Percentiles rank a stretch among this genome's conserved stretches.
Evolutionary conservation across 1,140 invertebrate species (phyloP).

Genomic region (Idris sp.): DNA sequence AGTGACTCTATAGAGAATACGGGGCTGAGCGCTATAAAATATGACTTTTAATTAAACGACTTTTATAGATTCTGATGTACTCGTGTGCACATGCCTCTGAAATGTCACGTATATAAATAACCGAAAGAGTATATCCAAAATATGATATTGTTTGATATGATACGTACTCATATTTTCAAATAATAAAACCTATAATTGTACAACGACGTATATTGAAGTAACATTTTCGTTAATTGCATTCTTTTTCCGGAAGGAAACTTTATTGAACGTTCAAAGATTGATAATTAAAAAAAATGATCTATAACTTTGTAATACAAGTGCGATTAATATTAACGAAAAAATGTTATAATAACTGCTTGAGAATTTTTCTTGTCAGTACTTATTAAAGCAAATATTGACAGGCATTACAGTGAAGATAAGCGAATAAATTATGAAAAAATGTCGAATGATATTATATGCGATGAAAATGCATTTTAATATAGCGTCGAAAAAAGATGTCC

Average conservation of each 20-base stretch:
- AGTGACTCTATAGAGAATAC: conserved; percentile 53
- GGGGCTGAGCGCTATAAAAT: conserved; percentile 43
- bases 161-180: conserved; percentile 33
- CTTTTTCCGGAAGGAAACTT: too few species aligned
- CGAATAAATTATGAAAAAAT: conserved; percentile 48
- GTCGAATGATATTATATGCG: conserved; percentile 49
- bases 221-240: too few species aligned
- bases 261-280: too few species aligned
- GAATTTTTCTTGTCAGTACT: conserved; percentile 41
- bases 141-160: conserved; percentile 15
- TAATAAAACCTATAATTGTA: background rate
- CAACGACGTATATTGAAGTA: too few species aligned
- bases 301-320: conserved; percentile 16
- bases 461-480: conserved; percentile 57
- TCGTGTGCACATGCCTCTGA: conserved; percentile 26
- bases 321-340: conserved; percentile 18
- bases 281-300: conserved; percentile 14
- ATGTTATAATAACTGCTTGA: conserved; percentile 31
- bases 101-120: conserved; percentile 58
- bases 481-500: conserved; percentile 29
- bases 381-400: conserved; percentile 50
- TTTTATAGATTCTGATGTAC: conserved; percentile 60
- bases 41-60: conserved; percentile 66
- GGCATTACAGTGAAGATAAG: conserved; percentile 43
- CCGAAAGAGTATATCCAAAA: conserved; percentile 29